These are phyloP conservation scores for Gnatocerus cornutus DNA, from an alignment of 2,888 invertebrate genomes.

Conservation along the genomic window DNA sequence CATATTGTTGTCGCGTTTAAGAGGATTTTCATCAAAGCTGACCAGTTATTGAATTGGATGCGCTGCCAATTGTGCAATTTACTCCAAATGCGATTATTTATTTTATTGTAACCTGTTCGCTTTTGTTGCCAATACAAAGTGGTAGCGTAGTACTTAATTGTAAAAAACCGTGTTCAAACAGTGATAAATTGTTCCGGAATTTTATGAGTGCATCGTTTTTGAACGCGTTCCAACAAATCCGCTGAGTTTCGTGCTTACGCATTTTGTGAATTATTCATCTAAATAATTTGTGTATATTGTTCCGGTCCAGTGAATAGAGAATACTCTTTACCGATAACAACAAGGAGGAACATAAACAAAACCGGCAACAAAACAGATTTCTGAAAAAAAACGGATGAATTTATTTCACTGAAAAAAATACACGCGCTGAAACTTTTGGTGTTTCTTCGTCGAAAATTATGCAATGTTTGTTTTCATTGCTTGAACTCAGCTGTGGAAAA, in stretches of 20 bases:
- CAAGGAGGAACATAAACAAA: constrained; percentile 5
- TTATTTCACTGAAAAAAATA: not conserved
- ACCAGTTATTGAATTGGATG: too few relatives aligned
- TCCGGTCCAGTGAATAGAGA: constrained; percentile 19
- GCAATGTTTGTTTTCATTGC: constrained; percentile 7
- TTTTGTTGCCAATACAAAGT: not conserved
- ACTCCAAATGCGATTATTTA: not conserved
- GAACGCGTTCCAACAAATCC: constrained; percentile 18
- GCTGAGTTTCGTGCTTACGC: constrained; percentile 10
- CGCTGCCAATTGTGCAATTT: too few relatives aligned
- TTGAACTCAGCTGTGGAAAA: not conserved
- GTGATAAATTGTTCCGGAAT: constrained; percentile 35
- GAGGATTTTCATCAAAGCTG: too few relatives aligned
- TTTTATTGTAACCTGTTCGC: not conserved
- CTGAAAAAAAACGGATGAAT: not conserved
- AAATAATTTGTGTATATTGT: constrained; percentile 26
- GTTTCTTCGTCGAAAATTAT: not conserved
- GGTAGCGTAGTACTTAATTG: not conserved
- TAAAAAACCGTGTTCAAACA: constrained; percentile 29
- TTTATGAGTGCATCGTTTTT: constrained; percentile 13
- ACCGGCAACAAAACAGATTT: not conserved
- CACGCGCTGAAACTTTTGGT: not conserved
- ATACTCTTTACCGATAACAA: constrained; percentile 8
- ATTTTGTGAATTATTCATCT: constrained; percentile 34
- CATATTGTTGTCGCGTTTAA: too few relatives aligned